Evolutionary conservation across 1,140 invertebrate genomes (phyloP).

Genomic region (Leptinotarsa texana): DNA sequence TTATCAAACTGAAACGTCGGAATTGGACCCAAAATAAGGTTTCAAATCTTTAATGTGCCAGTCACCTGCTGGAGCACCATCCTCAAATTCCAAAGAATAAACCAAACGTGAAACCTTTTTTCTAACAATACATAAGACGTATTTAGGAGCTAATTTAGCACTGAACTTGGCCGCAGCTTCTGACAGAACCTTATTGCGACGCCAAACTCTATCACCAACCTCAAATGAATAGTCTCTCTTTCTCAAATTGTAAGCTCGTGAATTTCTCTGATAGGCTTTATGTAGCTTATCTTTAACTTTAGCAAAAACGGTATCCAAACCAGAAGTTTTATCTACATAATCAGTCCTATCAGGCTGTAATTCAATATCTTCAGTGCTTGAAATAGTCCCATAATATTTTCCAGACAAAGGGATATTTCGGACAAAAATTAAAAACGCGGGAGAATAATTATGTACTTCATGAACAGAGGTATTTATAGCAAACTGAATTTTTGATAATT

Average conservation of each 20-base stretch:
- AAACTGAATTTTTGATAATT: constrained; percentile 4
- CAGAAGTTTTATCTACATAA: constrained; percentile 15
- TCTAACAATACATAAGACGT: no score
- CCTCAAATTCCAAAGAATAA: no score
- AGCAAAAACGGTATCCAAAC: not conserved
- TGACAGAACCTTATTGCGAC: no score
- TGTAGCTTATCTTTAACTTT: constrained; percentile 16
- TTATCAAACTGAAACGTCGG: no score
- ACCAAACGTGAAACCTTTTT: no score
- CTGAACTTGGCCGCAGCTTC: no score
- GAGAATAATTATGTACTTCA: constrained; percentile 21
- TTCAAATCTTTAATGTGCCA: no score
- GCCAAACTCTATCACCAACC: no score
- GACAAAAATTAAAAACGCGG: constrained; percentile 26
- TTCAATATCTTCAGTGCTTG: constrained; percentile 14
- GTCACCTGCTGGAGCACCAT: no score
- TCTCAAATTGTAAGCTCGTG: constrained; percentile 30
- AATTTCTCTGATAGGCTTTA: constrained; percentile 26
- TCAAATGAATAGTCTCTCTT: not conserved
- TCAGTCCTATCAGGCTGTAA: constrained; percentile 25
- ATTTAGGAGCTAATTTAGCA: no score
- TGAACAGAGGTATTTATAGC: constrained; percentile 19
- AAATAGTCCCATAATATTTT: constrained; percentile 20
- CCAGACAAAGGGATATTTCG: constrained; percentile 25
- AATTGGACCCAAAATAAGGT: no score